Base-by-base conservation (phyloP, 2,888 invertebrate species). In the Allacma fusca region DNA sequence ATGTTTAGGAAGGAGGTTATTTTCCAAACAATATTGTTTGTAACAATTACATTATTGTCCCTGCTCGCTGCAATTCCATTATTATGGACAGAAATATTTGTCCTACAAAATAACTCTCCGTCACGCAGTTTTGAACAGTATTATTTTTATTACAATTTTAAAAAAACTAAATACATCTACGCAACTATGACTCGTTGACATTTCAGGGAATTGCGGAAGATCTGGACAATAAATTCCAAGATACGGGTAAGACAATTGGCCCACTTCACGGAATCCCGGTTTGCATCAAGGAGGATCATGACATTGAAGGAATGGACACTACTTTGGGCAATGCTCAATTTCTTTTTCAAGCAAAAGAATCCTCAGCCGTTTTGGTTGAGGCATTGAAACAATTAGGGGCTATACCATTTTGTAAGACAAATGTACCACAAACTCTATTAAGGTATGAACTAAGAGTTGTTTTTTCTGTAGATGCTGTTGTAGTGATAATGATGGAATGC, bases 371-470 rank as follows among this genome's bases (percentile, higher is more conserved):
- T 19, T 24, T 83, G 7, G 77, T 79, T 4, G 23, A 72, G 19
- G 57, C 67, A 19, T 28, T 79, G 26, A 19, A 44, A 13, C 78
- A 84, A 1, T 82, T 85, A 9, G 89, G 89, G 70, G 88, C 87
- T 23, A 84, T 89, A 43, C 88, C 88, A 0, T 89, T 88, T 85
- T 87, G 87, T 9, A 86, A 87, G 79, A 89, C 88, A 12, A 88
- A 88, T 81, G 85, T 87, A 19, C 87, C 87, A 0, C 87, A 87
- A 78, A 85, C 85, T 0, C 80, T 86, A 78, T 75, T 81, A 59
- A 78, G 74, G 81, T 83, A 78, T 29, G n/a, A 12, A 19, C 7
- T 24, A 2, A 65, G 13, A 65, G 19, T 19, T 7, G 28, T 12
- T 26, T 24, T 28, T 16, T 24, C 9, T n/a, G n/a, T n/a, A n/a